Percentiles rank a stretch among this genome's conserved stretches.
Evolutionary conservation across 2,113 vertebrate species (phyloP).

Genomic region (Pseudorasbora parva): DNA sequence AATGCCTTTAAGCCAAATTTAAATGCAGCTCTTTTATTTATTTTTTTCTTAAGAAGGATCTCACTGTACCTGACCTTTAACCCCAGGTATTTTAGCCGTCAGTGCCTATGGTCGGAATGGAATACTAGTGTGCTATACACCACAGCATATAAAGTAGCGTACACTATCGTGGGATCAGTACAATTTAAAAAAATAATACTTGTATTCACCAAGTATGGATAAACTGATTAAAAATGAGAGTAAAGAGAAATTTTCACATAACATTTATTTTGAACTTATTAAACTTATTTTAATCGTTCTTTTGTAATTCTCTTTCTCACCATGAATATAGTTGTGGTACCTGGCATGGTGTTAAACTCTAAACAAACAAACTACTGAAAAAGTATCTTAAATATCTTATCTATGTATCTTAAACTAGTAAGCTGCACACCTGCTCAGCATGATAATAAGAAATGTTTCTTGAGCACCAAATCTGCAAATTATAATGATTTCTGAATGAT

Average conservation of each 20-base stretch:
- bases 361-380: no score
- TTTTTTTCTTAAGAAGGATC: slow-evolving; percentile 5
- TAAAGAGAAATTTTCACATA: not conserved
- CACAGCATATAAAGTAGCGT: not conserved
- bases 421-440: no score
- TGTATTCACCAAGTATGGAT: not conserved
- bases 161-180: not conserved
- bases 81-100: not conserved
- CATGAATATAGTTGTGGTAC: no score
- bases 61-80: slow-evolving; percentile 8
- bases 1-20: not conserved
- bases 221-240: not conserved
- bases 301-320: no score
- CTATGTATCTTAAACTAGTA: no score
- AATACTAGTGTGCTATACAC: not conserved
- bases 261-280: no score
- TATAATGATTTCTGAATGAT: no score
- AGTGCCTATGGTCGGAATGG: not conserved
- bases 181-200: not conserved
- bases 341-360: no score
- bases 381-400: no score
- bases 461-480: no score
- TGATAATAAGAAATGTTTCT: no score
- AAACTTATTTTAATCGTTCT: no score
- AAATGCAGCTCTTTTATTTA: not conserved